Conservation (phyloP, 1,140 invertebrate genomes). For the Epicauta chinensis region DNA sequence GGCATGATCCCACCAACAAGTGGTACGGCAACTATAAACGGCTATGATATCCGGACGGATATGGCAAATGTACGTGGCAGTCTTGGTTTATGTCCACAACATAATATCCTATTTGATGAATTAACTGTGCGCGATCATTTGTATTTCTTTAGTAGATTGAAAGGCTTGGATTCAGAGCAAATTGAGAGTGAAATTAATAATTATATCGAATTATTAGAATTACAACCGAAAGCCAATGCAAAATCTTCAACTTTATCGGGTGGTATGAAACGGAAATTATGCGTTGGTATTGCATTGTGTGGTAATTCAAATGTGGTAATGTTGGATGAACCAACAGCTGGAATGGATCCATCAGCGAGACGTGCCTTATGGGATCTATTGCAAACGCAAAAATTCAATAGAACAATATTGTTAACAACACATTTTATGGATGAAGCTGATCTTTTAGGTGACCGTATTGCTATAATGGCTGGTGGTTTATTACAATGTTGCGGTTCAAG, state of each 20-base stretch:
- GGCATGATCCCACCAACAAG: slow-evolving; percentile 58
- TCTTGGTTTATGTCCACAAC: slow-evolving; percentile 88
- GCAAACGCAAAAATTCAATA: slow-evolving; percentile 47
- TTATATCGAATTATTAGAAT: slow-evolving; percentile 62
- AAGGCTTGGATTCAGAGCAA: slow-evolving; percentile 57
- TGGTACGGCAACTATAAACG: slow-evolving; percentile 63
- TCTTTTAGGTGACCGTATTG: slow-evolving; percentile 85
- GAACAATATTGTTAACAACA: slow-evolving; percentile 80
- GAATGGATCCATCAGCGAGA: slow-evolving; percentile 90
- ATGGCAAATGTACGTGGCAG: slow-evolving; percentile 56
- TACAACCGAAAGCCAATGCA: slow-evolving; percentile 49
- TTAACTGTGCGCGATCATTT: slow-evolving; percentile 87
- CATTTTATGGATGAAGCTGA: slow-evolving; percentile 99
- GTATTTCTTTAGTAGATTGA: slow-evolving; percentile 73
- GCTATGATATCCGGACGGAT: slow-evolving; percentile 57
- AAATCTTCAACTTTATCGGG: slow-evolving; percentile 63
- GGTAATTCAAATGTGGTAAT: slow-evolving; percentile 66
- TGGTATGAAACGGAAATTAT: slow-evolving; percentile 79
- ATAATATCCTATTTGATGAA: slow-evolving; percentile 88
- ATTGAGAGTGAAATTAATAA: slow-evolving; percentile 50
- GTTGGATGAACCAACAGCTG: slow-evolving; percentile 90
- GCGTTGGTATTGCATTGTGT: slow-evolving; percentile 71
- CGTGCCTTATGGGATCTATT: slow-evolving; percentile 85
- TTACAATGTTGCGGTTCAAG: slow-evolving; percentile 78
- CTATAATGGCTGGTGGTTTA: slow-evolving; percentile 75